phyloP scores from a whole-genome alignment of 2,797 vertebrate genomes.

The Ptychobarbus kaznakovi region DNA sequence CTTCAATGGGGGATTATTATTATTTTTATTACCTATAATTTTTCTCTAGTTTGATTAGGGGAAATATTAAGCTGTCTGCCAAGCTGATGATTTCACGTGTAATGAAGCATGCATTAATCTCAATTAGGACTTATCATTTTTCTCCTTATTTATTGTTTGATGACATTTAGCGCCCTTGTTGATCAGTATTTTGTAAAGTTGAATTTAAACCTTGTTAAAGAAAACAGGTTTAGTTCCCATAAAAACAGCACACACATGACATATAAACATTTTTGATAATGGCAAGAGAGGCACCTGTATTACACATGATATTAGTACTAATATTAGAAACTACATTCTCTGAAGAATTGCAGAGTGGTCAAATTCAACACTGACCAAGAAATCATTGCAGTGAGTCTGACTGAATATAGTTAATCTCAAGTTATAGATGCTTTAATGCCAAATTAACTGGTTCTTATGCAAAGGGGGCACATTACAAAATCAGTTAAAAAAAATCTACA shows the following conservation, averaged over 20 bases:
- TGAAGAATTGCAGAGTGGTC: background rate
- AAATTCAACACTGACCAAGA: background rate
- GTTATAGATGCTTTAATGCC: background rate
- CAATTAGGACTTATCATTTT: background rate
- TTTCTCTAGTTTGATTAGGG: slow-evolving; percentile 16
- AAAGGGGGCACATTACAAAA: background rate
- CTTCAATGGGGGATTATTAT: background rate
- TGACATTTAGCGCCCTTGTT: background rate
- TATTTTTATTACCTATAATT: background rate
- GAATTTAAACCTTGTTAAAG: background rate
- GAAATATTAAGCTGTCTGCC: background rate
- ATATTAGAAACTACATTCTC: background rate
- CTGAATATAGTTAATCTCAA: background rate
- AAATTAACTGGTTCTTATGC: background rate
- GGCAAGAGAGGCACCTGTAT: background rate
- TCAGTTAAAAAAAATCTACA: background rate
- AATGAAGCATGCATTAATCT: background rate
- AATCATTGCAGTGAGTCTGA: background rate
- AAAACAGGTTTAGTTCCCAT: background rate
- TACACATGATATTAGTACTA: background rate
- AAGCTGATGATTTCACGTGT: slow-evolving; percentile 20
- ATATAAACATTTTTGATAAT: background rate
- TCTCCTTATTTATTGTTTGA: background rate
- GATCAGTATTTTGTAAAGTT: background rate
- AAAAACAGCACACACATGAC: background rate